A percentile compares a stretch with the other conserved stretches of the same genome.
These are phyloP conservation scores for Rhabdornis inornatus DNA, from an alignment of 2,113 vertebrate species.

Conservation along the genomic window DNA sequence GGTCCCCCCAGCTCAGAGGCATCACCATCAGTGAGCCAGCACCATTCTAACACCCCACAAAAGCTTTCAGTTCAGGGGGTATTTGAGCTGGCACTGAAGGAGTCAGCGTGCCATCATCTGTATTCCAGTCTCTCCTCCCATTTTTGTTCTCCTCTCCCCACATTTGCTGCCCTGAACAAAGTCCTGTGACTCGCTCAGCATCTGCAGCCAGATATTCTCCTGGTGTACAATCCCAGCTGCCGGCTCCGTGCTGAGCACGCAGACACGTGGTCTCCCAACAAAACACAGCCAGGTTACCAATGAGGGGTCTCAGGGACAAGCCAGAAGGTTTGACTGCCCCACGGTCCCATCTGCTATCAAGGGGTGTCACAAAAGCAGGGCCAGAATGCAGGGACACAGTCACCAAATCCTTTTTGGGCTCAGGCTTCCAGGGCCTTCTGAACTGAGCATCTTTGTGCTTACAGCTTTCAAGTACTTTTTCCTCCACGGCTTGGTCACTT, in stretches of 20 bases:
- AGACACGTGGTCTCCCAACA: fast-evolving
- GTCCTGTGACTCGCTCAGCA: background rate
- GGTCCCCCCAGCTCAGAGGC: background rate
- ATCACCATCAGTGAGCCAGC: fast-evolving
- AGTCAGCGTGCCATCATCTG: fast-evolving
- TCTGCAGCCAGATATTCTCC: background rate
- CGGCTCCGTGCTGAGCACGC: fast-evolving
- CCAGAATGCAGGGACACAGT: background rate
- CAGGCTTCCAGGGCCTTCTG: background rate
- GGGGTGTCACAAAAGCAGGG: background rate
- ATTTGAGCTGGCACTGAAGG: background rate
- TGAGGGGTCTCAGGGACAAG: background rate
- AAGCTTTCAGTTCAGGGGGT: background rate
- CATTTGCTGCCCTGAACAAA: background rate
- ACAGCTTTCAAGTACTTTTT: background rate
- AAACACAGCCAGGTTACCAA: fast-evolving
- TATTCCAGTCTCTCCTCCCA: background rate
- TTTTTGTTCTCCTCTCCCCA: background rate
- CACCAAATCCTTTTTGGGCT: background rate
- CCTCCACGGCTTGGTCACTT: background rate
- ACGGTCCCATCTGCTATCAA: fast-evolving
- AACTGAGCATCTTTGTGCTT: background rate
- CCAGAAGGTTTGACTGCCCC: background rate
- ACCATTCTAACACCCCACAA: background rate
- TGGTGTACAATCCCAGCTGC: background rate